These are phyloP conservation scores for Gonatopus flavifemur DNA, from an alignment of 1,140 invertebrate genomes.

Conservation along the genomic window DNA sequence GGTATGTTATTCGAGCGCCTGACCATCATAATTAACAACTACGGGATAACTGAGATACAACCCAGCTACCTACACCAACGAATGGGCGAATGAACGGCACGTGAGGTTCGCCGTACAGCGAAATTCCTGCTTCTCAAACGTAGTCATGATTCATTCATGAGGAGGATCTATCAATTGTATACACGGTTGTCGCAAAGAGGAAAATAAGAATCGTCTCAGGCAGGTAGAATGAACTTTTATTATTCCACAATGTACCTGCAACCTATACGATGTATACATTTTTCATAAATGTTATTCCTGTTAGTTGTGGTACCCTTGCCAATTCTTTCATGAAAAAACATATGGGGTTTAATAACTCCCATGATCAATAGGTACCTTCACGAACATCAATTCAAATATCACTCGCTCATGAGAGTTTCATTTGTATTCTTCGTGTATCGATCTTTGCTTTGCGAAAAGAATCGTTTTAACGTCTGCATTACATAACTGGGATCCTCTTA, in stretches of 20 bases:
- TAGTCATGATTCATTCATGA: conserved; percentile 30
- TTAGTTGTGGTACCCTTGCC: too few species aligned
- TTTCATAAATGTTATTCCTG: too few species aligned
- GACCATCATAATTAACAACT: conserved; percentile 28
- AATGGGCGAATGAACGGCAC: conserved; percentile 6
- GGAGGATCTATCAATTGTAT: conserved; percentile 12
- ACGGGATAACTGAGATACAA: too few species aligned
- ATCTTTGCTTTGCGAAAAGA: too few species aligned
- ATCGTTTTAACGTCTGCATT: too few species aligned
- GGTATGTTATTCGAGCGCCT: conserved; percentile 4
- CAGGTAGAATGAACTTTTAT: conserved; percentile 17
- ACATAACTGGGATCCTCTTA: too few species aligned
- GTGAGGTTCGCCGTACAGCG: conserved; percentile 14
- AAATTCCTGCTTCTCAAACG: conserved; percentile 21
- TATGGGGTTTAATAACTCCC: too few species aligned
- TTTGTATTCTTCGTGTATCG: too few species aligned
- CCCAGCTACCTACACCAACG: conserved; percentile 20
- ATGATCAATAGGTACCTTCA: too few species aligned
- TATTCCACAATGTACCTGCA: conserved; percentile 2
- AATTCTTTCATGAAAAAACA: too few species aligned
- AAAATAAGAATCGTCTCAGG: conserved; percentile 12
- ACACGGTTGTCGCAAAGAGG: not conserved
- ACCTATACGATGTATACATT: conserved; percentile 7
- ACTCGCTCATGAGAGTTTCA: too few species aligned
- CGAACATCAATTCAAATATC: too few species aligned